Conservation (phyloP, 2,113 vertebrate species). For the Cyprinodon variegatus region DNA sequence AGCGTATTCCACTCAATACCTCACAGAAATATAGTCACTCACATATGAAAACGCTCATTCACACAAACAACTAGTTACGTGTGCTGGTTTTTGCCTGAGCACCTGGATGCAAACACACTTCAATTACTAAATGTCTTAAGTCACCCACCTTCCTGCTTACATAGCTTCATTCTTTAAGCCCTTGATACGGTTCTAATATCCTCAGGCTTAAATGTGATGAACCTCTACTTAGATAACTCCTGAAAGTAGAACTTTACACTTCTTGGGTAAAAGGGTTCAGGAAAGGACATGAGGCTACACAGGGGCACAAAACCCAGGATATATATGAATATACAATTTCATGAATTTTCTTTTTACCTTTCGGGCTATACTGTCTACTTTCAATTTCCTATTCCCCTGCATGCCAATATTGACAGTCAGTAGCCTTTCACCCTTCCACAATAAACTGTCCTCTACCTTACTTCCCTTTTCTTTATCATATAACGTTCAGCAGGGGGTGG, state of each 20-base stretch:
- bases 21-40: conserved; percentile 29
- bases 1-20: conserved; percentile 57
- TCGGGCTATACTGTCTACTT: conserved; percentile 34
- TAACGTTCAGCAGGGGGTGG: conserved; percentile 61
- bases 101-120: conserved; percentile 17
- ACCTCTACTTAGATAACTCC: conserved; percentile 20
- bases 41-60: background rate
- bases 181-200: conserved; percentile 43
- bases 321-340: conserved; percentile 31
- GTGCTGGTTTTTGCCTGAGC: background rate
- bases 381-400: conserved; percentile 32
- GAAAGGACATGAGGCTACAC: conserved; percentile 28
- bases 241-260: conserved; percentile 15
- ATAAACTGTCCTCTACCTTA: conserved; percentile 48
- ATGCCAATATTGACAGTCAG: conserved; percentile 59
- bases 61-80: background rate
- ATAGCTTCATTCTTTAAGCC: conserved; percentile 18
- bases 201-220: conserved; percentile 29
- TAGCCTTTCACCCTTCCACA: conserved; percentile 62
- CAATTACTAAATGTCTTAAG: conserved; percentile 53
- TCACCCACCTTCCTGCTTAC: conserved; percentile 32
- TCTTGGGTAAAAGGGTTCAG: conserved; percentile 27
- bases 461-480: conserved; percentile 55
- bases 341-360: conserved; percentile 16
- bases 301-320: conserved; percentile 17